A percentile compares a stretch with the other conserved stretches of the same genome.
Conservation (phyloP, 2,113 vertebrate genomes). For the Chelonoidis abingdonii region DNA sequence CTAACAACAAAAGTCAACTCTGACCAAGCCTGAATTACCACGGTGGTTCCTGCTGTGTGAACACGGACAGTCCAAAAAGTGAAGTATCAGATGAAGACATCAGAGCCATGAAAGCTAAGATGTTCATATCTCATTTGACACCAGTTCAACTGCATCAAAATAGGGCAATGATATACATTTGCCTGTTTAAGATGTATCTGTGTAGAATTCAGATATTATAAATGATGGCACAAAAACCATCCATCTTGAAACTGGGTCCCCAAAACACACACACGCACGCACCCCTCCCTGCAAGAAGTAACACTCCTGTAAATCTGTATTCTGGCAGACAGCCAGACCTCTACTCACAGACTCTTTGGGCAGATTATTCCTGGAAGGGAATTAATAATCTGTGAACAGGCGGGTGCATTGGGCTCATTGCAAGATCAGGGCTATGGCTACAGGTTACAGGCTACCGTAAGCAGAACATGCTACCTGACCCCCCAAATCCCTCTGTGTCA, state of each 20-base stretch:
- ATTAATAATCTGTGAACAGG: background rate
- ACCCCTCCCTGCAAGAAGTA: rapidly evolving
- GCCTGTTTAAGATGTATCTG: background rate
- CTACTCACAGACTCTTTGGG: too few relatives aligned
- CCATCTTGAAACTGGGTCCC: background rate
- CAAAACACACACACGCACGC: background rate
- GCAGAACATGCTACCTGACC: background rate
- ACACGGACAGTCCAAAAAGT: background rate
- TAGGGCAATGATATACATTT: background rate
- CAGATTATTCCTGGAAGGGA: background rate
- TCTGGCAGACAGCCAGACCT: background rate
- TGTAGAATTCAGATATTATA: background rate
- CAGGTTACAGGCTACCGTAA: background rate
- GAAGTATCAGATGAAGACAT: background rate
- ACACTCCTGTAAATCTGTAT: background rate
- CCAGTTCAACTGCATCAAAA: background rate
- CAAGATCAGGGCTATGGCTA: background rate
- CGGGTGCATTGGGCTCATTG: background rate
- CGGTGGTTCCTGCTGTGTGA: background rate
- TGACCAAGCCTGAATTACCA: background rate
- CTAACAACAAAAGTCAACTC: background rate
- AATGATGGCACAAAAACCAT: background rate
- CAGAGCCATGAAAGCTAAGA: background rate
- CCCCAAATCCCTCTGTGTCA: background rate
- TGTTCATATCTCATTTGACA: background rate